phyloP scores from a whole-genome alignment of 2,888 invertebrate genomes.

The Drosophila siamana region DNA sequence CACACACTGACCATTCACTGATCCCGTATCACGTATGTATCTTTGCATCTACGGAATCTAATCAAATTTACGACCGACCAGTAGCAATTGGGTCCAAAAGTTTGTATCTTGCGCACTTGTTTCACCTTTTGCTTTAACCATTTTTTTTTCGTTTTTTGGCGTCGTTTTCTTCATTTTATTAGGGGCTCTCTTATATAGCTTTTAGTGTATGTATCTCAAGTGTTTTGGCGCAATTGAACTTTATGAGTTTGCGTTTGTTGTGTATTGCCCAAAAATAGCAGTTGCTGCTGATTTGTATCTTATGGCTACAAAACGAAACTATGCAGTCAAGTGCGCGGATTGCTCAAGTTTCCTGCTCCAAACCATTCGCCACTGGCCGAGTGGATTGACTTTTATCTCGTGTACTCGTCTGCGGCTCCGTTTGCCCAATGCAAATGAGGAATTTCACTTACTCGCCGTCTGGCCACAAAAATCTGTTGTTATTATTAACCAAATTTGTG shows the following conservation, averaged over 20 bases:
- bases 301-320: slow-evolving; percentile 48
- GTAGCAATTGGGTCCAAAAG: slow-evolving; percentile 7
- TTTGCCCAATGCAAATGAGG: slow-evolving; percentile 49
- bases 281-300: slow-evolving; percentile 63
- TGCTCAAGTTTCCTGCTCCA: slow-evolving; percentile 73
- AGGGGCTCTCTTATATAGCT: slow-evolving; percentile 2
- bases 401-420: not conserved
- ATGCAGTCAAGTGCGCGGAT: slow-evolving; percentile 65
- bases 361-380: slow-evolving; percentile 50
- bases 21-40: slow-evolving; percentile 7
- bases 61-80: slow-evolving; percentile 30
- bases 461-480: slow-evolving; percentile 26
- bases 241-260: slow-evolving; percentile 56
- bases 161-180: slow-evolving; percentile 1
- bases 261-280: slow-evolving; percentile 61
- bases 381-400: slow-evolving; percentile 43
- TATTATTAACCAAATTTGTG: slow-evolving; percentile 40
- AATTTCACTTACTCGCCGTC: slow-evolving; percentile 54
- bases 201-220: slow-evolving; percentile 48
- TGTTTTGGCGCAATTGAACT: slow-evolving; percentile 64
- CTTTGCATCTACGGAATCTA: slow-evolving; percentile 15
- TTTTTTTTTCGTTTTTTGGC: not conserved
- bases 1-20: slow-evolving; percentile 15
- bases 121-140: slow-evolving; percentile 38
- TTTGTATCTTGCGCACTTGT: slow-evolving; percentile 39